Evolutionary conservation across 2,797 vertebrate species (phyloP), one percentile per base, ranked within the genome.

Genomic region (Miichthys miiuy): DNA sequence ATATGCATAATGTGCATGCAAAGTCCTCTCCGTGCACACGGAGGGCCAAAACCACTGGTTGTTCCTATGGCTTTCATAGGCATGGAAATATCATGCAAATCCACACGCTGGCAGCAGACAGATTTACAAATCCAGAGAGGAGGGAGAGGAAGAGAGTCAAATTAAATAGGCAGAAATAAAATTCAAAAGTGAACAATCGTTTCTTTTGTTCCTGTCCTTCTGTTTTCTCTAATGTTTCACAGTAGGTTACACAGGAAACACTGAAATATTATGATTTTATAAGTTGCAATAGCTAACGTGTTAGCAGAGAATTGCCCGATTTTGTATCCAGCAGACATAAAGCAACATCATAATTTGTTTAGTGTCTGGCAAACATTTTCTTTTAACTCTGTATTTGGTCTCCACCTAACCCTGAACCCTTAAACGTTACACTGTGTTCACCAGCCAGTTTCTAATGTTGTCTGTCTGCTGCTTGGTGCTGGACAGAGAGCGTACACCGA

Each of bases 21-120:
- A 90, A 90, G 56, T 76, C 67, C 41, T 71, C 41, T 63, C 48
- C 47, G 41, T 52, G 67, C 17, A 46, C 64, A 70, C 3, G 27
- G 56, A 72, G 66, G 25, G n/a, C 67, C 57, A 50, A 55, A 80
- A 46, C 75, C 66, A 68, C 69, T 58, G 77, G 68, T 61, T 78
- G 84, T 66, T 85, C 76, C 75, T 44, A 25, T 68, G 73, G 65
- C 66, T 75, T 78, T 82, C 62, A 71, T 23, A 48, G 41, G 51
- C 62, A 93, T 87, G 88, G 76, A 92, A 91, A 92, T 89, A 77
- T 81, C 51, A 93, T 93, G 92, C 87, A 93, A 93, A 93, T 87
- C 25, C 64, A 68, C 42, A 72, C 62, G 73, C 21, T 55, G 27
- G 72, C 72, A 48, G 64, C 47, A 82, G 73, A 77, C 50, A 54